Base-by-base conservation (phyloP, 2,113 vertebrate species). In the Rousettus leschenaultii region DNA sequence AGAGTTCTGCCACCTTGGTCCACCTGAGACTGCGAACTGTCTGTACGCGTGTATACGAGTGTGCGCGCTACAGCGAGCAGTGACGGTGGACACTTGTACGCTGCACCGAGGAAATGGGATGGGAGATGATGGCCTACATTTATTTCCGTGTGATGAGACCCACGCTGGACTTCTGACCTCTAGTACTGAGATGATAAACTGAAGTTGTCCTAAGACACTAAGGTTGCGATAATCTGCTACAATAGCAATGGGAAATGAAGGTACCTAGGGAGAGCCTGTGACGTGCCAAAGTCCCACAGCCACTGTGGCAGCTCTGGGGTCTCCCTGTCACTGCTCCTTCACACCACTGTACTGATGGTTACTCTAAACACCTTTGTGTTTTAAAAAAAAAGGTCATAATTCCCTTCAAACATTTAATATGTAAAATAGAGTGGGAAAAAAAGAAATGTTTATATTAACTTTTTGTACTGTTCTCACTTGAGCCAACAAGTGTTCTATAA, bases 1-100 rank as follows among this genome's bases (percentile, higher is more conserved):
- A 45, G 38, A 28, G 43, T 83, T 40, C 61, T 59, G 45, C 11
- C 30, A 55, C 26, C 30, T 9, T 7, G 1, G 1, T 3, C 8
- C 30, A 61, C 28, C 22, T 33, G n/a, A 59, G 26, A 16, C 5
- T 14, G 28, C 38, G 48, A 59, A 59, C 63, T 61, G 35, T 70
- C 19, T 33, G 8, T 5, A 28, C 7, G 14, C 8, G 30, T 0
- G 16, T 7, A 2, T 7, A 3, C 14, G 40, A 22, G 10, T 12
- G 2, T 5, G 22, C 11, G 18, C 7, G 26, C 15, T 8, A 68
- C 6, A 22, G 51, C 79, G n/a, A 26, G 24, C 68, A 38, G 14
- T 33, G 53, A 65, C 5, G 33, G 35, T 18, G 10, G 38, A 16
- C 6, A 35, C 61, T 4, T 38, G 12, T 14, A 7, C 16, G 65